These are phyloP conservation scores for Meghimatium bilineatum DNA, from an alignment of 2,888 invertebrate species.

Conservation along the genomic window DNA sequence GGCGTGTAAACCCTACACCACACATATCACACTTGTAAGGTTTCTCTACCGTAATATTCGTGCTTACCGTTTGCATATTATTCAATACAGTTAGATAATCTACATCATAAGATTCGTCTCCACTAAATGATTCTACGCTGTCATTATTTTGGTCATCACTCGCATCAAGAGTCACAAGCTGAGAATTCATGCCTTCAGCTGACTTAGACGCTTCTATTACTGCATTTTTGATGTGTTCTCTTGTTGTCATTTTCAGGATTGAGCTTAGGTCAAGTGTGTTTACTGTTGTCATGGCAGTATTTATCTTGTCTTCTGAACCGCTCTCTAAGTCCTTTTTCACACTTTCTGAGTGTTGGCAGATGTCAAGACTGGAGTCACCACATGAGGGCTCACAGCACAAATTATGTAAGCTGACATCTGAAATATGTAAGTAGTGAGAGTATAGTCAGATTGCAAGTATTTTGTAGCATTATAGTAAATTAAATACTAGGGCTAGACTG, in stretches of 20 bases:
- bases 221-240: not conserved
- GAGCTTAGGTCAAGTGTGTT: not conserved
- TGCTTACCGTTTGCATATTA: not conserved
- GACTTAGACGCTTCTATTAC: not conserved
- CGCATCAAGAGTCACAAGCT: not conserved
- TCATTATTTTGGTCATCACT: not conserved
- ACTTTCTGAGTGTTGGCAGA: not conserved
- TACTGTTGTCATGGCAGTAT: not conserved
- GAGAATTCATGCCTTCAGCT: not conserved
- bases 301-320: not conserved
- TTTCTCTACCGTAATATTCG: not conserved
- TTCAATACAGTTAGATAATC: not conserved
- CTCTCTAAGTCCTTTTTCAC: not conserved
- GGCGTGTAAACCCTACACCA: not conserved
- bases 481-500: too few relatives aligned
- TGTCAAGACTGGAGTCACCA: not conserved
- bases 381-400: not conserved
- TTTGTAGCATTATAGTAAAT: too few relatives aligned
- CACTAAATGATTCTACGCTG: not conserved
- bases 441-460: too few relatives aligned
- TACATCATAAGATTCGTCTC: not conserved
- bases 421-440: not conserved
- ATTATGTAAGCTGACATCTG: not conserved
- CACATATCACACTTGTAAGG: not conserved
- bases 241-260: not conserved